Percentiles rank a stretch among this genome's conserved stretches.
Evolutionary conservation across 2,797 vertebrate genomes (phyloP).

Genomic region (Spinus olivaceus): DNA sequence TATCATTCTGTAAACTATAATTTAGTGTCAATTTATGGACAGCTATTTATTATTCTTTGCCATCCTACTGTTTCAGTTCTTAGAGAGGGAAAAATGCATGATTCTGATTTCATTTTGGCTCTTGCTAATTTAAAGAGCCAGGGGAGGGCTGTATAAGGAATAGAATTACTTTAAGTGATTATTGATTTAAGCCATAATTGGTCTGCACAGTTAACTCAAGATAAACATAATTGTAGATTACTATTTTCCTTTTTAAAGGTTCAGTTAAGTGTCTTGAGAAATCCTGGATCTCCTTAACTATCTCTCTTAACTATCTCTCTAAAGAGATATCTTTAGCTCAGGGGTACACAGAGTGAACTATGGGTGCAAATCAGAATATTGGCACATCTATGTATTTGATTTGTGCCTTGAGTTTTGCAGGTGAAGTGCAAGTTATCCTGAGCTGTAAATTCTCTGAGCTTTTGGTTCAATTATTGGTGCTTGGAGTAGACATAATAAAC

Average conservation of each 20-base stretch:
- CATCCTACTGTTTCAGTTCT: background rate
- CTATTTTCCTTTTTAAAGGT: background rate
- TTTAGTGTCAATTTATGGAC: background rate
- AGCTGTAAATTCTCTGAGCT: background rate
- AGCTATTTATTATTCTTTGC: background rate
- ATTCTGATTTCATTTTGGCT: background rate
- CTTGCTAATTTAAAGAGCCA: background rate
- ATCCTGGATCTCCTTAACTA: background rate
- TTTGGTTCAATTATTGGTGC: background rate
- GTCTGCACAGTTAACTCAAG: background rate
- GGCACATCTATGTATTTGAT: background rate
- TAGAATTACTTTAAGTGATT: background rate
- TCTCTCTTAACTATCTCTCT: too few species aligned
- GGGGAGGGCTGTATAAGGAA: background rate
- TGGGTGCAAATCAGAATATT: background rate
- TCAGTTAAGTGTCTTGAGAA: background rate
- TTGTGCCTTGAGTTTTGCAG: background rate
- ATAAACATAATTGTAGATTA: background rate
- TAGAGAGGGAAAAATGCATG: background rate
- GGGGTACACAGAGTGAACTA: background rate
- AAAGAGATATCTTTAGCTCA: too few species aligned
- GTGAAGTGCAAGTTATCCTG: background rate
- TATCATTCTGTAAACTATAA: background rate
- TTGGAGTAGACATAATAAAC: background rate
- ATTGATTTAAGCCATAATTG: background rate